Base-by-base conservation (phyloP, 2,113 vertebrate genomes). In the Dissostichus mawsoni region DNA sequence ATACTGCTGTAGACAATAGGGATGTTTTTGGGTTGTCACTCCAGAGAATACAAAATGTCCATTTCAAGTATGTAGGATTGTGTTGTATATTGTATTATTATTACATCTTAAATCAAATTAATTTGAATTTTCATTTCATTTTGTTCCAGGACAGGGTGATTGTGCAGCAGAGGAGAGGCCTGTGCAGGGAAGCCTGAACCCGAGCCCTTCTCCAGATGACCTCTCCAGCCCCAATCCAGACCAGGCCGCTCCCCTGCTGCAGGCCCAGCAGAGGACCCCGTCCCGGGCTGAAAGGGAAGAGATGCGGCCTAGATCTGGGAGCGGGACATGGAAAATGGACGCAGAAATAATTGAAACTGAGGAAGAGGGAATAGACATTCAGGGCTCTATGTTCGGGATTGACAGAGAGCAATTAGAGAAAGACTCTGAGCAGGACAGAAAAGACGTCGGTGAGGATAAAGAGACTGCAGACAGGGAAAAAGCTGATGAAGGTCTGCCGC, bases 151-250 rank as follows among this genome's bases (percentile, higher is more conserved):
- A 45, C 86, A 83, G 64, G 58, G 76, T 69, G 90, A 90, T 50
- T 68, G 76, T 20, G 52, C 84, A 56, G 69, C 79, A 68, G 88
- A 89, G 14, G 89, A 91, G 72, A 92, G 51, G 41, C 78, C 80
- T 14, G 69, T 50, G 52, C 90, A 83, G 23, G 86, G 17, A 68
- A 61, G 71, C 14, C 41, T 74, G 18, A 81, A 90, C 0, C 73
- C 41, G 11, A 92, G 88, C 48, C 84, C 88, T 11, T 92, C 91
- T 17, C 90, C 91, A 36, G 93, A 95, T 61, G 92, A 95, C 69
- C 79, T 93, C n/a, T 93, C 90, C 59, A 94, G 94, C 78, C 93
- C 92, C 45, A 94, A 91, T 72, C 91, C 88, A 0, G 92, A 93
- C 71, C 91, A 91, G 81, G 88, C 84, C 0, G 84, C 91, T 55